A percentile compares a stretch with the other conserved stretches of the same genome.
phyloP scores from a whole-genome alignment of 2,888 invertebrate genomes.

The Caenorhabditis angaria region DNA sequence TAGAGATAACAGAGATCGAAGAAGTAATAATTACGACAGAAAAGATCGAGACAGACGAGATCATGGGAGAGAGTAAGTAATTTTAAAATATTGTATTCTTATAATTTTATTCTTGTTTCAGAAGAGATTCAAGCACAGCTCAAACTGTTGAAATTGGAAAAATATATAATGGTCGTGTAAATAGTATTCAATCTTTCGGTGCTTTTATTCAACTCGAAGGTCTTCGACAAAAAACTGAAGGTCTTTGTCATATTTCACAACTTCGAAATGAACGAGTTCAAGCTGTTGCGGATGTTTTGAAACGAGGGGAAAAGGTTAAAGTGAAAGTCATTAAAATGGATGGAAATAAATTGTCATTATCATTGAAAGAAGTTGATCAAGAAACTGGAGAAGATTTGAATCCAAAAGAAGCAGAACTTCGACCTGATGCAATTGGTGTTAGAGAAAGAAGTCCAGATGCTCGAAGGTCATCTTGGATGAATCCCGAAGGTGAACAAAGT shows the following conservation, averaged over 20 bases:
- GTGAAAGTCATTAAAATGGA: constrained; percentile 88
- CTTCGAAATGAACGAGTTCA: constrained; percentile 80
- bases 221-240: constrained; percentile 87
- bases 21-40: constrained; percentile 17
- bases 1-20: constrained; percentile 39
- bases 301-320: constrained; percentile 81
- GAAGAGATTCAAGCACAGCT: constrained; percentile 12
- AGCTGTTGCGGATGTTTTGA: constrained; percentile 91
- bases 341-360: constrained; percentile 87
- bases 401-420: constrained; percentile 75
- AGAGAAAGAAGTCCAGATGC: constrained; percentile 58
- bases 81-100: background rate
- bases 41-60: constrained; percentile 25
- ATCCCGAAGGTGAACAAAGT: constrained; percentile 47
- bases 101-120: background rate
- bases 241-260: constrained; percentile 92
- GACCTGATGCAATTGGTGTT: constrained; percentile 59
- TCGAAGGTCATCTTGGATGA: constrained; percentile 53
- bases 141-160: constrained; percentile 76
- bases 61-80: constrained; percentile 19
- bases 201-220: constrained; percentile 90
- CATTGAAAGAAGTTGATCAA: constrained; percentile 84
- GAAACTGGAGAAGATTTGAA: constrained; percentile 91
- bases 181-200: constrained; percentile 95
- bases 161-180: constrained; percentile 92